phyloP scores from a whole-genome alignment of 2,797 vertebrate genomes.

The Catostomus latipinnis region DNA sequence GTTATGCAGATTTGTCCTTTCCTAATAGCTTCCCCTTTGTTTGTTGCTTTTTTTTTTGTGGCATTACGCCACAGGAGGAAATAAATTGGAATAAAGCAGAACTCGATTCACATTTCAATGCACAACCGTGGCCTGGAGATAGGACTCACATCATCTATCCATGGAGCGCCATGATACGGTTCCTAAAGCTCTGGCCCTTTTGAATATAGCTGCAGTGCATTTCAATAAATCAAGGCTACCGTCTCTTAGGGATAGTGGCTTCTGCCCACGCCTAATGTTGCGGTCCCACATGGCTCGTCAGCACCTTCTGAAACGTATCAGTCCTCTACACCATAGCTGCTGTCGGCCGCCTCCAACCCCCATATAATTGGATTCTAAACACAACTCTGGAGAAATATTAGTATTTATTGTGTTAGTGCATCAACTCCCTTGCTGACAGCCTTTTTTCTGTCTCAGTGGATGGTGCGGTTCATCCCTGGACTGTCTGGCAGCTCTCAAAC shows the following conservation, averaged over 20 bases:
- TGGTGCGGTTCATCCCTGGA: conserved; percentile 38
- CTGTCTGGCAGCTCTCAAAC: conserved; percentile 27
- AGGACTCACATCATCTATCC: conserved; percentile 37
- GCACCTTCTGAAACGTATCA: conserved; percentile 67
- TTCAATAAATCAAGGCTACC: conserved; percentile 53
- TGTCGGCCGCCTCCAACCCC: conserved; percentile 50
- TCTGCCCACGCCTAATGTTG: conserved; percentile 52
- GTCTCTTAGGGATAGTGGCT: conserved; percentile 54
- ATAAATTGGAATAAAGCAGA: conserved; percentile 40
- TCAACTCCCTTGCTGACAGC: conserved; percentile 57
- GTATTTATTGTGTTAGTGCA: conserved; percentile 60
- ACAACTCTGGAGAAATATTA: conserved; percentile 65
- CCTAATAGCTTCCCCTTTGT: background rate
- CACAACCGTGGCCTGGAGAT: conserved; percentile 35
- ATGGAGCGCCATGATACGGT: conserved; percentile 3
- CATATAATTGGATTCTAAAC: conserved; percentile 66
- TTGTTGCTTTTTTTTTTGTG: conserved; percentile 5
- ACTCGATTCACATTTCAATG: conserved; percentile 39
- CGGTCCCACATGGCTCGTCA: conserved; percentile 55
- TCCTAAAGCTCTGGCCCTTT: conserved; percentile 30
- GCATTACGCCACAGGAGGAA: conserved; percentile 13
- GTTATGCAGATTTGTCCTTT: conserved; percentile 5
- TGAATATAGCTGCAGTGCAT: conserved; percentile 45
- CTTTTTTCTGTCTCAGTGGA: conserved; percentile 48
- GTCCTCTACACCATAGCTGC: conserved; percentile 52